Base-by-base conservation (phyloP, 2,797 vertebrate genomes). In the Psittacula derbiana region DNA sequence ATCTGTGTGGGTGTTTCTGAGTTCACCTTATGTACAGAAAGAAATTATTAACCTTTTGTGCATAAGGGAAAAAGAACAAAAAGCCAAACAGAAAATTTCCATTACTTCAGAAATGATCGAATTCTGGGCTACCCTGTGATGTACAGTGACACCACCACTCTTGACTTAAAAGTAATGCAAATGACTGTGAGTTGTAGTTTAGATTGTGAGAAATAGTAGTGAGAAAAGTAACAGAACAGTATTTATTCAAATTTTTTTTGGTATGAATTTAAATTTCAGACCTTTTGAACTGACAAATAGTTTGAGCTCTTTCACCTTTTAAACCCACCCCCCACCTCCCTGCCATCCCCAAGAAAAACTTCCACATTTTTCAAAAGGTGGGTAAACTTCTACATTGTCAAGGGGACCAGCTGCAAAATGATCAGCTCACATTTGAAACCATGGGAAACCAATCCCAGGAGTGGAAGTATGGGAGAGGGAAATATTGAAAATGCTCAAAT, bases 121-220 rank as follows among this genome's bases (percentile, higher is more conserved):
- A 3, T 69, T 87, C 55, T 40, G 8, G 11, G n/a, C 52, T 82
- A 14, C 36, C 76, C 8, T 1, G 2, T 72, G 38, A 72, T 43
- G 6, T 57, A 64, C 27, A 80, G 24, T 20, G 71, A 49, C 9
- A 44, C 8, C 27, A 57, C 31, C 7, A 16, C 21, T 69, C n/a
- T 73, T 88, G 75, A 40, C 40, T 57, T 84, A 62, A 78, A 25
- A 49, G n/a, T 66, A 61, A 65, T 33, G 46, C 80, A 90, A 94
- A 90, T 41, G 10, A 76, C 36, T 10, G 5, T 62, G 47, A 81
- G 38, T 38, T 72, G 15, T 49, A 40, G 30, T 81, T 95, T 53
- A 46, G 15, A 61, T 83, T 86, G 41, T 7, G 55, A 58, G 55
- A 58, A n/a, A 4, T 27, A 41, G 33, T 16, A 30, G 7, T 52